Conservation (phyloP, 2,888 invertebrate species). For the Lampropteryx suffumata region DNA sequence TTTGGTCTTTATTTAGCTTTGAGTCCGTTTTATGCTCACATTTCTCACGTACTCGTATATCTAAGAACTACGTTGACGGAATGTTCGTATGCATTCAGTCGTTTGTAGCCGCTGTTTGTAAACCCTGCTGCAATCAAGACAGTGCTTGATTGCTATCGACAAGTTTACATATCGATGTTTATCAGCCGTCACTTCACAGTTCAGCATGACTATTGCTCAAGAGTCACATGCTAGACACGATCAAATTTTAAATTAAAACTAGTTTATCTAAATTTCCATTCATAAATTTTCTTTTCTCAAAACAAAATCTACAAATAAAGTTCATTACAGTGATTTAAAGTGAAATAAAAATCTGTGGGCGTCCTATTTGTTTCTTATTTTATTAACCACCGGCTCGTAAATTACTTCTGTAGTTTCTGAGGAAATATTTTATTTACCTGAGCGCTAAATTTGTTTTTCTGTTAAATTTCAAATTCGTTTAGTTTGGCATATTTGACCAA, state of each 20-base stretch:
- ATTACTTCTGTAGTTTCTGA: constrained; percentile 23
- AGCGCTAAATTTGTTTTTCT: constrained; percentile 4
- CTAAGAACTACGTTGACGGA: constrained; percentile 54
- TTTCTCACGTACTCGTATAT: constrained; percentile 42
- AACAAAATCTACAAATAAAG: constrained; percentile 30
- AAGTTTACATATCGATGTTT: constrained; percentile 25
- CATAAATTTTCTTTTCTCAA: constrained; percentile 30
- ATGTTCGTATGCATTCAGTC: constrained; percentile 59
- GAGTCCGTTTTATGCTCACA: neutral
- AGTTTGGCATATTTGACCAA: neutral
- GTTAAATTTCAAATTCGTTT: constrained; percentile 15
- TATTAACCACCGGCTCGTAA: constrained; percentile 24
- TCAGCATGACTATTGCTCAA: neutral
- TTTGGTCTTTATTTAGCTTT: constrained; percentile 3
- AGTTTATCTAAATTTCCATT: constrained; percentile 22
- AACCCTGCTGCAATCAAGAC: constrained; percentile 60
- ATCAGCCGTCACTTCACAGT: neutral
- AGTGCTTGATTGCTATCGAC: constrained; percentile 48
- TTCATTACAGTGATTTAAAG: constrained; percentile 31
- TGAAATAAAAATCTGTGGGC: constrained; percentile 27
- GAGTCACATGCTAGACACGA: neutral
- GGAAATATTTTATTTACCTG: constrained; percentile 20
- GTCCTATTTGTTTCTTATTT: constrained; percentile 29
- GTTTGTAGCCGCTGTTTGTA: constrained; percentile 68
- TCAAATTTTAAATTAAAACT: neutral